Percentiles rank a stretch among this genome's conserved stretches.
Conservation (phyloP, 2,113 vertebrate species). For the Crotalus viridis region DNA sequence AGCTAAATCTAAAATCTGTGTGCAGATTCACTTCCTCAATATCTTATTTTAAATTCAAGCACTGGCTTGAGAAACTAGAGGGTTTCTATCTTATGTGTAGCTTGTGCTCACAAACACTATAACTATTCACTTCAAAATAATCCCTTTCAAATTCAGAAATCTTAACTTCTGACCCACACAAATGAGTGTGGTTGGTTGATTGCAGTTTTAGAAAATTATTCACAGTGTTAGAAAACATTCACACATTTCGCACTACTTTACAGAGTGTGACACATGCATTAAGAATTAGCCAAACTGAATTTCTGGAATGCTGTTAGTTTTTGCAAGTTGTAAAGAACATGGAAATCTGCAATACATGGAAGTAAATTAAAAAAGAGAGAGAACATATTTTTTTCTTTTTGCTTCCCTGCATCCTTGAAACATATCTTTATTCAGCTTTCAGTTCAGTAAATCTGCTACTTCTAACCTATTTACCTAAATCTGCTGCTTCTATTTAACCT, state of each 20-base stretch:
- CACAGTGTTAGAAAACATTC: neutral
- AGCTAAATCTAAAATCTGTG: neutral
- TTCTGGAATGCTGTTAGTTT: neutral
- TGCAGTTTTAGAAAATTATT: conserved; percentile 1
- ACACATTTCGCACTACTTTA: neutral
- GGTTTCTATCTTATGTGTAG: neutral
- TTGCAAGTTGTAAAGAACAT: neutral
- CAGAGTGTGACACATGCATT: neutral
- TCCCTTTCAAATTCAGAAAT: neutral
- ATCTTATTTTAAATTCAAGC: neutral
- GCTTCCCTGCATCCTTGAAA: neutral
- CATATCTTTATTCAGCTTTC: neutral
- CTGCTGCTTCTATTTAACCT: neutral
- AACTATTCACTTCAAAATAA: neutral
- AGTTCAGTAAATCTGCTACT: neutral
- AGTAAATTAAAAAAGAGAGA: neutral
- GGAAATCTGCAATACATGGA: neutral
- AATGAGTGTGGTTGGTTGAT: neutral
- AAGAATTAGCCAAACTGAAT: neutral
- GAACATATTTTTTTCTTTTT: neutral
- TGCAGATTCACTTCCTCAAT: neutral
- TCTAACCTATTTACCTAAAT: neutral
- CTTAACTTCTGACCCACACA: neutral
- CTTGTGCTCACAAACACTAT: neutral
- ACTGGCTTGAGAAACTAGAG: neutral